Base-by-base conservation (phyloP, 2,113 vertebrate species). In the Canis aureus region DNA sequence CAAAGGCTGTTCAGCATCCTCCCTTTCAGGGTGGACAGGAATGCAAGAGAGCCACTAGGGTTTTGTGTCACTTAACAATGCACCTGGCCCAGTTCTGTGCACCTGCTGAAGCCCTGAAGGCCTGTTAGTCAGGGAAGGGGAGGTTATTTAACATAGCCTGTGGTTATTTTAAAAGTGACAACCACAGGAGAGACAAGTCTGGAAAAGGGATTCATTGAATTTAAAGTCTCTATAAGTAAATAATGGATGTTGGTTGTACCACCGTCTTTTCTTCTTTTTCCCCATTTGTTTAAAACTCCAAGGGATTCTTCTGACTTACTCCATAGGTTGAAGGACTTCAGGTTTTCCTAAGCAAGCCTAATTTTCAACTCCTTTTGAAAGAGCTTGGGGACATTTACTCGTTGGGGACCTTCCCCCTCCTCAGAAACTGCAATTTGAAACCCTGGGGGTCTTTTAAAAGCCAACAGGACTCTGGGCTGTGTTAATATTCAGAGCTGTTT, bases 401-500 rank as follows among this genome's bases (percentile, higher is more conserved):
- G 89, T 95, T 97, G 0, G 96, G 96, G 91, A 91, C 93, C 96
- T 97, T 98, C 95, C 96, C 91, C 97, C 91, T 98, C 95, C 32
- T 25, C 94, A n/a, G 97, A 60, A 91, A 66, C 96, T 98, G 98
- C 97, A 98, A 96, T 98, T 98, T 97, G 98, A 98, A 98, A 98
- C 94, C 97, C 96, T 97, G 94, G 97, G 97, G 97, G 98, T 97
- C 94, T 93, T 98, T 98, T 97, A 98, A 98, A 98, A 98, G 96
- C 57, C 74, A 89, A 91, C 29, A 94, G 97, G 57, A 97, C 98
- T 98, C 97, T 97, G 97, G 98, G 74, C 95, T 98, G 51, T 98
- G 98, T 98, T 99, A 98, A 98, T 98, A 98, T 98, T 98, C 98
- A 98, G 97, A 96, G 96, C 97, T 90, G 6, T 95, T 98, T 98